Evolutionary conservation across 2,113 vertebrate genomes (phyloP), one percentile per base, ranked within the genome.

Genomic region (Pipra filicauda): DNA sequence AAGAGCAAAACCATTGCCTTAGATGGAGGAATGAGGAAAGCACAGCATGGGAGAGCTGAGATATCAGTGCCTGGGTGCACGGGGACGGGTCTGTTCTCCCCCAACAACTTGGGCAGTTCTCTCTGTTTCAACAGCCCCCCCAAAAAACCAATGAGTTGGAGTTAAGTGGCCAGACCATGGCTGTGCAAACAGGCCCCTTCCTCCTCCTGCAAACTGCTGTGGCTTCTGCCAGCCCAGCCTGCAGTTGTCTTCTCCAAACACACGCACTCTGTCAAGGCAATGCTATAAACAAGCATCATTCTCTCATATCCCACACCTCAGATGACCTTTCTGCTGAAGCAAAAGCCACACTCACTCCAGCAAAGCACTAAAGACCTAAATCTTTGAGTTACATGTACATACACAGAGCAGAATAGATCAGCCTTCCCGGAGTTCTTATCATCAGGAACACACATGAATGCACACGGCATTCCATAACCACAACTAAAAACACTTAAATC

Each of bases 21-120:
- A 14, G 49, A 2, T 5, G 21, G 69, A 83, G 14, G 19, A 85
- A 66, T 19, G 64, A 69, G 31, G 86, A 86, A 78, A 80, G 51
- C 4, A 21, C 3, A 1, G 31, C 55, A 33, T 3, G n/a, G 49
- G 51, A 85, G 33, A 51, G 35, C 41, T 39, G 41, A 54, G 31
- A 51, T 46, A 62, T 16, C 69, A 62, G 3, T 1, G 3, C 23
- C 61, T 52, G 21, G 1, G 0, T 31, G 18, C 24, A 11, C 0
- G 16, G 57, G 20, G 23, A 58, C 1, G 6, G 15, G 6, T n/a
- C n/a, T 69, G 33, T 7, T 57, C 39, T 41, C 41, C n/a, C 8
- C 9, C 24, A 48, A 4, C 14, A 59, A 33, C 44, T 5, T 6
- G 0, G 10, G 23, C 37, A 49, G 43, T 2, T 48, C 28, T 65